phyloP scores from a whole-genome alignment of 2,888 invertebrate species.

The Andrena hattorfiana region DNA sequence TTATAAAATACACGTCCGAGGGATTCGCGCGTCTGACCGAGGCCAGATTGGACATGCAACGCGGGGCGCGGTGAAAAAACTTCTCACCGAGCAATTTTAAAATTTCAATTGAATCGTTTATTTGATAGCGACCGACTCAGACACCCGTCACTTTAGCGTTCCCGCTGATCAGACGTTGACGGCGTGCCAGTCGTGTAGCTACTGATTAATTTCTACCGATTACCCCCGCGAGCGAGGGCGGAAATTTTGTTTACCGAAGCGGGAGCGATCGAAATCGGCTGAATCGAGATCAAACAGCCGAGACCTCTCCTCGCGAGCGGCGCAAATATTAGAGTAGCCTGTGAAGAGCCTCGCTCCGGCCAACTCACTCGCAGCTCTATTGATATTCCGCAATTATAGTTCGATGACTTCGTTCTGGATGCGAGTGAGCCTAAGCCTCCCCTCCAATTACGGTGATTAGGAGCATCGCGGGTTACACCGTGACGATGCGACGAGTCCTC shows the following conservation, averaged over 20 bases:
- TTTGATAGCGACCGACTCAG: too few species aligned
- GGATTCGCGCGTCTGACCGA: background rate
- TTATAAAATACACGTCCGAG: conserved; percentile 12
- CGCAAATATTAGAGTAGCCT: conserved; percentile 50
- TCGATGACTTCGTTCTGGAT: conserved; percentile 37
- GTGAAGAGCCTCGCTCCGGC: conserved; percentile 7
- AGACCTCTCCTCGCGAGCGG: conserved; percentile 7
- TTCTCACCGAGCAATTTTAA: background rate
- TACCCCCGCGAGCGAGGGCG: too few species aligned
- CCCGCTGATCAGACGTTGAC: background rate
- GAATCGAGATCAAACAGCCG: background rate
- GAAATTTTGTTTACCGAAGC: background rate
- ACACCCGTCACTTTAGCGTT: background rate
- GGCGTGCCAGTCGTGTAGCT: too few species aligned
- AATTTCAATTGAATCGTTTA: background rate
- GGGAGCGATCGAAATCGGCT: conserved; percentile 20
- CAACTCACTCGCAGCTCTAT: conserved; percentile 10
- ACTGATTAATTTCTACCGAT: background rate
- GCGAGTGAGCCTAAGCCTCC: conserved; percentile 11
- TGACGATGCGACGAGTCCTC: conserved; percentile 7
- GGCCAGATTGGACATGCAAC: background rate
- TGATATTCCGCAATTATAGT: conserved; percentile 43
- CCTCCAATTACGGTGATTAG: conserved; percentile 56
- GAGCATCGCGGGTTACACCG: conserved; percentile 21
- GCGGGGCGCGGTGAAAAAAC: background rate